Percentiles rank a stretch among this genome's conserved stretches.
Evolutionary conservation across 2,888 invertebrate species (phyloP).

Genomic region (Eremobia ochroleuca): DNA sequence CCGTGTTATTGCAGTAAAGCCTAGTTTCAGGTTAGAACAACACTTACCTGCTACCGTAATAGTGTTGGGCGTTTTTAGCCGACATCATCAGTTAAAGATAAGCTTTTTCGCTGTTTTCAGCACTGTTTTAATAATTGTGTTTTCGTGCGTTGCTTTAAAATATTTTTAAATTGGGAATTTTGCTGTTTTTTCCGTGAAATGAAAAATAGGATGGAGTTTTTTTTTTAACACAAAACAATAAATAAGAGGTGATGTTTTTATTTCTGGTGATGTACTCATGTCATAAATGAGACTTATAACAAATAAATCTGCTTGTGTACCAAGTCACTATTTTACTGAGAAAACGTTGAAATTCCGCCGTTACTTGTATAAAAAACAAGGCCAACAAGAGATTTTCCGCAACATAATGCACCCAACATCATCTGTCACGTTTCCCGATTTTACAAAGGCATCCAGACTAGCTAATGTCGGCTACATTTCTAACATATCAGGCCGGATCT

Average conservation of each 20-base stretch:
- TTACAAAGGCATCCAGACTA: slow-evolving; percentile 40
- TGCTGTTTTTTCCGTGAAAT: neutral
- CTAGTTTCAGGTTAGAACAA: slow-evolving; percentile 77
- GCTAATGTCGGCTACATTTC: slow-evolving; percentile 52
- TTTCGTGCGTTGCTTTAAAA: slow-evolving; percentile 27
- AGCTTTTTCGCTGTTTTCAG: slow-evolving; percentile 45
- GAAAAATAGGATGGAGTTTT: neutral
- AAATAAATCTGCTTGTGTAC: neutral
- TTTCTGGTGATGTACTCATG: too few species aligned
- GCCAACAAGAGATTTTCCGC: slow-evolving; percentile 3
- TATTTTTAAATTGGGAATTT: slow-evolving; percentile 36
- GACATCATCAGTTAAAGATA: slow-evolving; percentile 60
- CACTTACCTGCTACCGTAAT: slow-evolving; percentile 68
- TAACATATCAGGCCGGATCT: slow-evolving; percentile 37
- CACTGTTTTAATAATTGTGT: slow-evolving; percentile 47
- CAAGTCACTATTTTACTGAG: neutral
- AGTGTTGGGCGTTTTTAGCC: slow-evolving; percentile 63
- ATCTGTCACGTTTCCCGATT: slow-evolving; percentile 27
- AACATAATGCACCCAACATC: slow-evolving; percentile 26
- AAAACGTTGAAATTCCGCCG: neutral
- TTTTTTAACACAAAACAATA: neutral
- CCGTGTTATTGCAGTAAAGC: slow-evolving; percentile 78
- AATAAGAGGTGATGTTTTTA: too few species aligned
- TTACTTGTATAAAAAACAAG: slow-evolving; percentile 4
- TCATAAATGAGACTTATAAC: neutral